Percentiles rank a stretch among this genome's conserved stretches.
phyloP scores from a whole-genome alignment of 2,888 invertebrate genomes.

The Notodonta dromedarius region DNA sequence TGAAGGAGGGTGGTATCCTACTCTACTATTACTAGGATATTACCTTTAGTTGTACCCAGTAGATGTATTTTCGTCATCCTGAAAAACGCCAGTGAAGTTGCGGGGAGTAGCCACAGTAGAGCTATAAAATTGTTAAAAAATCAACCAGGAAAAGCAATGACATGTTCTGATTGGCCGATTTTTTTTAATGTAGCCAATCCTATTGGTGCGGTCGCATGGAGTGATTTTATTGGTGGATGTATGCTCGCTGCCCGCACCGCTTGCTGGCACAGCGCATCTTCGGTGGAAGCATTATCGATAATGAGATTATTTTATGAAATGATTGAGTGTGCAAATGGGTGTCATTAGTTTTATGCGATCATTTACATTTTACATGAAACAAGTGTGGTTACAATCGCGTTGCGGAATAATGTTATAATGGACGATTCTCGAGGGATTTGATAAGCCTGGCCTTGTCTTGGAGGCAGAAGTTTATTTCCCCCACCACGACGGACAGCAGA shows the following conservation, averaged over 20 bases:
- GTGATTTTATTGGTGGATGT: neutral
- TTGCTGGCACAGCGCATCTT: neutral
- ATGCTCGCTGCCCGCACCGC: no score
- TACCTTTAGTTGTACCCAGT: no score
- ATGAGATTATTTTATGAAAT: constrained; percentile 23
- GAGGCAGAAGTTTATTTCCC: neutral
- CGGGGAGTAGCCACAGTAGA: no score
- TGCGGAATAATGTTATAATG: constrained; percentile 11
- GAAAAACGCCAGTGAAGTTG: no score
- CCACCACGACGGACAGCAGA: no score
- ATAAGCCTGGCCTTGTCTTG: neutral
- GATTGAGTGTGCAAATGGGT: constrained; percentile 14
- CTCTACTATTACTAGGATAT: no score
- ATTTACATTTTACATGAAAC: constrained; percentile 15
- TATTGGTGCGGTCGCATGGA: neutral
- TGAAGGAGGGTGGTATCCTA: no score
- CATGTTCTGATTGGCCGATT: neutral
- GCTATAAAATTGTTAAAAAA: no score
- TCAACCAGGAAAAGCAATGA: no score
- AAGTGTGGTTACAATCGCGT: constrained; percentile 11
- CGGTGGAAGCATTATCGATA: constrained; percentile 9
- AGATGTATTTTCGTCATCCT: no score
- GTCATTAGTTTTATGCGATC: constrained; percentile 32
- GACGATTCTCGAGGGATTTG: constrained; percentile 11
- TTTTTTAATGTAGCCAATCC: neutral